Percentiles rank a stretch among this genome's conserved stretches.
These are phyloP conservation scores for Perodicticus potto DNA, from an alignment of 2,797 vertebrate genomes.

Conservation along the genomic window DNA sequence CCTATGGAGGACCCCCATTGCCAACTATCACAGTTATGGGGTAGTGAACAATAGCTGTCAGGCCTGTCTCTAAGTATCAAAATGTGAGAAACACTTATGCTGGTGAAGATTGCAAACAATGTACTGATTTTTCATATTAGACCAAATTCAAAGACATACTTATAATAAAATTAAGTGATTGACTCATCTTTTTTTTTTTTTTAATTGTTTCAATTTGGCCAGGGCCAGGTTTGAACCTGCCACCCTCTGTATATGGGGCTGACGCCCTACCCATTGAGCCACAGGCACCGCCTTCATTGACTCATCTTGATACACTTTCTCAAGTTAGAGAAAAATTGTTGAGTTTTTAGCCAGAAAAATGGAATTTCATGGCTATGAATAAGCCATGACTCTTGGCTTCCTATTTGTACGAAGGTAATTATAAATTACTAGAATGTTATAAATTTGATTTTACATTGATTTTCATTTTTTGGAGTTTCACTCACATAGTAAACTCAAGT, in stretches of 20 bases:
- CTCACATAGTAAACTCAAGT: neutral
- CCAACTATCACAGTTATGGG: neutral
- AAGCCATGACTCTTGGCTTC: neutral
- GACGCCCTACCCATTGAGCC: too few species aligned
- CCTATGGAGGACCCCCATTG: neutral
- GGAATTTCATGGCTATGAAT: neutral
- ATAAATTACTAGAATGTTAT: neutral
- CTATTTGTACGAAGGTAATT: neutral
- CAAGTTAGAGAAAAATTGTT: neutral
- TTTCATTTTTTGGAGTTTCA: constrained; percentile 23
- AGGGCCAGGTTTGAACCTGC: too few species aligned
- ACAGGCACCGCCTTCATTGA: neutral
- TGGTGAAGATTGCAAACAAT: neutral
- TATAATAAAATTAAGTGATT: neutral
- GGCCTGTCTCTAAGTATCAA: neutral
- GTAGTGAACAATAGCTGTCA: neutral
- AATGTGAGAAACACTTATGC: neutral
- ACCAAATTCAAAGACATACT: neutral
- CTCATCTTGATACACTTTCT: neutral
- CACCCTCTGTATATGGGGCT: too few species aligned
- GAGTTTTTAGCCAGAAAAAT: neutral
- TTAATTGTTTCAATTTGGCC: too few species aligned
- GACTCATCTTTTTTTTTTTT: neutral
- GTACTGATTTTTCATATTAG: neutral
- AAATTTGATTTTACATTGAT: neutral